Conservation (phyloP, 2,797 vertebrate genomes). For the Esox lucius region DNA sequence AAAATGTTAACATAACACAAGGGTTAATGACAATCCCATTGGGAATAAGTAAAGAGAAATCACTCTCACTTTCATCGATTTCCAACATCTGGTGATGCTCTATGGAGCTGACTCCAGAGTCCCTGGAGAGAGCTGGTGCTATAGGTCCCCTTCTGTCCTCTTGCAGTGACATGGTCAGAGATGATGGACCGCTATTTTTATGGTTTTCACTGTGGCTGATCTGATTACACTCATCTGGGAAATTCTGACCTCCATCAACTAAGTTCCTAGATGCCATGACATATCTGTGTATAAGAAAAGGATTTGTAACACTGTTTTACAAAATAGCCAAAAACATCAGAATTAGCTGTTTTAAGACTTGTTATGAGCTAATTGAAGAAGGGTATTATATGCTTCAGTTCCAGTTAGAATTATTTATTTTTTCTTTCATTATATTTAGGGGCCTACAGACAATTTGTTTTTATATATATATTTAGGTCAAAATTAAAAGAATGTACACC, state of each 20-base stretch:
- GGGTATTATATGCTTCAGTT: background rate
- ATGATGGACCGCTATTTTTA: slow-evolving; percentile 1
- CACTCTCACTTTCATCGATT: slow-evolving; percentile 56
- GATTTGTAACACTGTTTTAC: background rate
- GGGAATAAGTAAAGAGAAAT: slow-evolving; percentile 7
- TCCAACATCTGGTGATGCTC: slow-evolving; percentile 51
- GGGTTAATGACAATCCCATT: too few relatives aligned
- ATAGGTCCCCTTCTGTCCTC: slow-evolving; percentile 11
- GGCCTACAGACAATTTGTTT: background rate
- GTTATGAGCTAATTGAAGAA: background rate
- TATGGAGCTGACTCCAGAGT: slow-evolving; percentile 39
- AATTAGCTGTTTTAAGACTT: too few relatives aligned
- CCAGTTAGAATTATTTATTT: background rate
- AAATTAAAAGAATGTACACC: background rate
- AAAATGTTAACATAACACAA: too few relatives aligned
- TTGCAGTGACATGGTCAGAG: background rate
- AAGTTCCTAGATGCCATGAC: slow-evolving; percentile 33
- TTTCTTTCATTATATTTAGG: background rate
- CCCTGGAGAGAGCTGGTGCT: slow-evolving; percentile 28
- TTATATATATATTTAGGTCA: too few relatives aligned
- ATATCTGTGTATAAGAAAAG: background rate
- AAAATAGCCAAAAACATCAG: background rate
- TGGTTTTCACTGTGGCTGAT: slow-evolving; percentile 28
- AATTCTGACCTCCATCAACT: slow-evolving; percentile 13
- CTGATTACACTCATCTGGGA: slow-evolving; percentile 16